Evolutionary conservation across 1,140 invertebrate genomes (phyloP).

Genomic region (Pygmarrhopalites habei): DNA sequence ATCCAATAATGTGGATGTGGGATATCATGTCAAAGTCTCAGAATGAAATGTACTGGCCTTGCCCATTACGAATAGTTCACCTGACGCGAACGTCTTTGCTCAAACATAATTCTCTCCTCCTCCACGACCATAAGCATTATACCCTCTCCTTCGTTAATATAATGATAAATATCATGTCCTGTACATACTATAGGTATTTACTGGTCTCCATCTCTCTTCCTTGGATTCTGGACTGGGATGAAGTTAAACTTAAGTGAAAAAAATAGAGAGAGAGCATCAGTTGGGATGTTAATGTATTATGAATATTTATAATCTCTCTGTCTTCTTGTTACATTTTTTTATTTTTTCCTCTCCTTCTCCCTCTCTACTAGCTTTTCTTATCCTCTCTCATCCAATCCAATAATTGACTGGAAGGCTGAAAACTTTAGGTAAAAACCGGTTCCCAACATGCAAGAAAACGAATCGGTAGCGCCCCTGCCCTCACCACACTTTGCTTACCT

Average conservation of each 20-base stretch:
- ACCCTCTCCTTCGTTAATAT: too few species aligned
- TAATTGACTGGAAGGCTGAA: slow-evolving; percentile 38
- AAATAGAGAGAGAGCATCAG: slow-evolving; percentile 7
- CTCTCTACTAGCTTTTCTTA: slow-evolving; percentile 10
- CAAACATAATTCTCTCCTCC: background rate
- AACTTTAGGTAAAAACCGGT: slow-evolving; percentile 32
- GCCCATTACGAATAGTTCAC: slow-evolving; percentile 36
- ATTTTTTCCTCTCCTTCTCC: slow-evolving; percentile 3
- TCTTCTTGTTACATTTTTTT: slow-evolving; percentile 39
- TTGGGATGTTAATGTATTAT: slow-evolving; percentile 31
- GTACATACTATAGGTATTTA: too few species aligned
- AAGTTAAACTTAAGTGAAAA: too few species aligned
- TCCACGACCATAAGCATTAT: too few species aligned
- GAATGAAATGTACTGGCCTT: slow-evolving; percentile 32
- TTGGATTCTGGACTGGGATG: too few species aligned
- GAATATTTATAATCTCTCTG: slow-evolving; percentile 40
- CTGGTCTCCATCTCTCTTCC: too few species aligned
- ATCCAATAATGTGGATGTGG: slow-evolving; percentile 28
- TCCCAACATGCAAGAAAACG: slow-evolving; percentile 32
- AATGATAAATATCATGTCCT: too few species aligned
- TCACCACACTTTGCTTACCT: slow-evolving; percentile 15
- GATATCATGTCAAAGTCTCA: slow-evolving; percentile 24
- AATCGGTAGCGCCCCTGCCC: slow-evolving; percentile 36
- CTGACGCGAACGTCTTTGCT: slow-evolving; percentile 7
- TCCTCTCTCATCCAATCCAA: slow-evolving; percentile 31